Conservation (phyloP, 2,888 invertebrate species). For the Selenia dentaria region DNA sequence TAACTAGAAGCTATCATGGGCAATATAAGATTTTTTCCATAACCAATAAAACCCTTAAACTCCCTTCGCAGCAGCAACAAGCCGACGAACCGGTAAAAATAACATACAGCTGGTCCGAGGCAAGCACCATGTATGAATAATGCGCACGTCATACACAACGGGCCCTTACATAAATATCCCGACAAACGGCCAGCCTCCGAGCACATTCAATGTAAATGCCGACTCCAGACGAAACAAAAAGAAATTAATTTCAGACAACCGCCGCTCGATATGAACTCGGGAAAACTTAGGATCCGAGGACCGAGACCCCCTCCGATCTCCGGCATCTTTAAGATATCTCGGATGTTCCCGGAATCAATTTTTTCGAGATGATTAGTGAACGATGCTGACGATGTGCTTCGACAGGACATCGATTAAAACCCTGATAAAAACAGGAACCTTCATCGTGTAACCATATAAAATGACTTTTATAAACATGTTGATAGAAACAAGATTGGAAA, state of each 20-base stretch:
- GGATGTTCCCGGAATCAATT: slow-evolving; percentile 59
- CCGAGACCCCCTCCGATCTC: slow-evolving; percentile 71
- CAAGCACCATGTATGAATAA: slow-evolving; percentile 79
- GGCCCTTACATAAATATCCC: slow-evolving; percentile 81
- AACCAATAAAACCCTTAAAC: slow-evolving; percentile 43
- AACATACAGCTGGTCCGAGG: slow-evolving; percentile 70
- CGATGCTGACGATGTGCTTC: slow-evolving; percentile 49
- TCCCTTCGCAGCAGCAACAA: slow-evolving; percentile 51
- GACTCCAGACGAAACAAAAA: slow-evolving; percentile 83
- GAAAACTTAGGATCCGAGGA: slow-evolving; percentile 67
- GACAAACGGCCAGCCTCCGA: slow-evolving; percentile 75
- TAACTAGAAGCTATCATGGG: slow-evolving; percentile 22
- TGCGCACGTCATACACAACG: slow-evolving; percentile 77
- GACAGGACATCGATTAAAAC: slow-evolving; percentile 60
- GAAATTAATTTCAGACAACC: slow-evolving; percentile 81
- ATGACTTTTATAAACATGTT: slow-evolving; percentile 29
- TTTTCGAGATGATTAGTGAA: slow-evolving; percentile 70
- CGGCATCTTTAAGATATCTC: slow-evolving; percentile 67
- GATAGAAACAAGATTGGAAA: slow-evolving; percentile 27
- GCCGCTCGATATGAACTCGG: slow-evolving; percentile 69
- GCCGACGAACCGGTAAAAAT: slow-evolving; percentile 78
- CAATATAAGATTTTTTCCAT: slow-evolving; percentile 16
- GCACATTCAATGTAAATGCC: slow-evolving; percentile 83
- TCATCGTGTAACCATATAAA: slow-evolving; percentile 33
- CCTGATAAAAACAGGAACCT: slow-evolving; percentile 51